These are phyloP conservation scores for Rhinogobio ventralis DNA, from an alignment of 2,797 vertebrate species.

Conservation along the genomic window DNA sequence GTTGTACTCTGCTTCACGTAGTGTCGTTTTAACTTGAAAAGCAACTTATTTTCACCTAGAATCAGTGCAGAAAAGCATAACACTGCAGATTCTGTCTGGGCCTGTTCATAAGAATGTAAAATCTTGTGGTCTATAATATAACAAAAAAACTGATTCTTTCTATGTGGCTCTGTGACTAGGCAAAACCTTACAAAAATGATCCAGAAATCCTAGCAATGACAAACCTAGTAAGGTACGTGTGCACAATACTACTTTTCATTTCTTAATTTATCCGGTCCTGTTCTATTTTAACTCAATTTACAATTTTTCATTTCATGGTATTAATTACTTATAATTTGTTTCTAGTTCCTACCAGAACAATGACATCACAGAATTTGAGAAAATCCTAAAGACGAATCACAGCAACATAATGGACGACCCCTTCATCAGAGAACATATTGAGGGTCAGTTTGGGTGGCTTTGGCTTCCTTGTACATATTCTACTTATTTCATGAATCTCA, in stretches of 20 bases:
- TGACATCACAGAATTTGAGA: conserved; percentile 99
- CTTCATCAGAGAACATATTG: conserved; percentile 99
- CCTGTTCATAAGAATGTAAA: not conserved
- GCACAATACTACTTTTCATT: not conserved
- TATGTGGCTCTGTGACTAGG: conserved; percentile 73
- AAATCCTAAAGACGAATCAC: conserved; percentile 99
- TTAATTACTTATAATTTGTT: conserved; percentile 37
- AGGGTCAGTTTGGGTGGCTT: conserved; percentile 81
- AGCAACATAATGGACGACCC: conserved; percentile 99
- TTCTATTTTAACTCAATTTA: not conserved
- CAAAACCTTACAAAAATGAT: conserved; percentile 99
- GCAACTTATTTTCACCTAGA: not conserved
- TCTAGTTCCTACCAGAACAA: conserved; percentile 99
- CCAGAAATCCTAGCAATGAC: conserved; percentile 99
- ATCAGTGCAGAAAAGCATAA: not conserved
- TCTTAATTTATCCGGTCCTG: not conserved
- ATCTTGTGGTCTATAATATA: conserved; percentile 6
- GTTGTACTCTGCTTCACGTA: too few relatives aligned
- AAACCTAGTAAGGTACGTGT: conserved; percentile 98
- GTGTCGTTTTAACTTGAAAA: too few relatives aligned
- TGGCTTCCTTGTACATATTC: not conserved
- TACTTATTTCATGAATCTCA: not conserved
- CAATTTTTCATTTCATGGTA: not conserved
- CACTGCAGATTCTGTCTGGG: not conserved
- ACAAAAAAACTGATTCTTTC: not conserved